phyloP scores from a whole-genome alignment of 53 echinoderm and acorn worm species.

The Holothuria scabra region DNA sequence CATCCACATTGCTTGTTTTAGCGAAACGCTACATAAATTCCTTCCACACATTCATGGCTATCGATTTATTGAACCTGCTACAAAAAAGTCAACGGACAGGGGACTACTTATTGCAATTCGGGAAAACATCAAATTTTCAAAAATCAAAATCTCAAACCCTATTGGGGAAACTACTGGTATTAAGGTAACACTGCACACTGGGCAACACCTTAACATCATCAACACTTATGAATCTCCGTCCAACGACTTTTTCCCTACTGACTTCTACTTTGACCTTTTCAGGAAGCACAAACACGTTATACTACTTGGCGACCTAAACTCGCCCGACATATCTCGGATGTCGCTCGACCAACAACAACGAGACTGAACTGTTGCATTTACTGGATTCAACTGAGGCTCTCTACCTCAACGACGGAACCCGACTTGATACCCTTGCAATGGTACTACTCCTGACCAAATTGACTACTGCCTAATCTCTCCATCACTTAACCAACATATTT shows the following conservation, averaged over 20 bases:
- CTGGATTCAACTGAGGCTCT: not conserved
- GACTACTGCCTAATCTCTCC: not conserved
- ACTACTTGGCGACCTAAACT: no score
- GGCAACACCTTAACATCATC: no score
- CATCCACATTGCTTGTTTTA: not conserved
- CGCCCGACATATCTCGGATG: conserved; percentile 5
- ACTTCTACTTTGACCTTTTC: no score
- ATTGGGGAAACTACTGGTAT: not conserved
- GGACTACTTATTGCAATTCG: not conserved
- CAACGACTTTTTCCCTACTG: no score
- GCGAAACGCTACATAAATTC: not conserved
- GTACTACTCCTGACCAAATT: not conserved
- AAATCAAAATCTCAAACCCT: not conserved
- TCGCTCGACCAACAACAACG: no score
- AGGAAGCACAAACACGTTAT: no score
- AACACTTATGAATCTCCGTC: no score
- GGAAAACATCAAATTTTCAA: not conserved
- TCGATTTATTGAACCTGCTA: not conserved
- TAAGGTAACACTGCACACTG: no score
- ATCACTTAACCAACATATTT: not conserved
- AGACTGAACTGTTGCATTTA: not conserved
- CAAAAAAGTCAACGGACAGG: not conserved
- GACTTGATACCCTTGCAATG: not conserved
- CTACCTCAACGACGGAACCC: not conserved
- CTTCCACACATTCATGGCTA: not conserved